Conservation (phyloP, 2,888 invertebrate genomes). For the Coleophora deauratella region DNA sequence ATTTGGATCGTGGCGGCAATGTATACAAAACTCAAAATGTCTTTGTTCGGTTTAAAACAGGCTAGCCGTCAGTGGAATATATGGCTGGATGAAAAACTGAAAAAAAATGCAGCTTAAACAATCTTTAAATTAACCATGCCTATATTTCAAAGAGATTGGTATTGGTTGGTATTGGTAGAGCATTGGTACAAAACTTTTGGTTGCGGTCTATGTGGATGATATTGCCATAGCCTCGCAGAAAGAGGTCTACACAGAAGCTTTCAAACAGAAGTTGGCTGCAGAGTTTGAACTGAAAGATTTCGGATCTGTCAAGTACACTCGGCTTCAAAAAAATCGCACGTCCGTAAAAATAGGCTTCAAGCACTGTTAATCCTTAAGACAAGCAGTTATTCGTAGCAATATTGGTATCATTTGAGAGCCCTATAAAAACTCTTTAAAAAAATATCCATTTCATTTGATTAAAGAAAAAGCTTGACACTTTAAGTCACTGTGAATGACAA, state of each 20-base stretch:
- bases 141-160: not conserved
- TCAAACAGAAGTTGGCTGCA: not conserved
- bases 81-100: not conserved
- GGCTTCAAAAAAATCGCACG: too few relatives aligned
- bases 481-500: too few relatives aligned
- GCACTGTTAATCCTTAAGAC: too few relatives aligned
- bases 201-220: not conserved
- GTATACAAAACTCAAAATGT: not conserved
- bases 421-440: too few relatives aligned
- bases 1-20: not conserved
- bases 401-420: too few relatives aligned
- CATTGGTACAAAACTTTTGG: not conserved
- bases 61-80: not conserved
- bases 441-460: too few relatives aligned
- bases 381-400: too few relatives aligned
- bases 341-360: too few relatives aligned
- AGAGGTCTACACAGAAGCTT: not conserved
- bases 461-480: too few relatives aligned
- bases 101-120: not conserved
- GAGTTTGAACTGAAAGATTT: not conserved
- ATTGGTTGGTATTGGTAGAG: too few relatives aligned
- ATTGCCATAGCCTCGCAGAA: not conserved
- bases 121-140: not conserved
- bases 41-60: not conserved
- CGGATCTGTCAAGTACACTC: too few relatives aligned